Base-by-base conservation (phyloP, 1,140 invertebrate species). In the Sycobia sp. region DNA sequence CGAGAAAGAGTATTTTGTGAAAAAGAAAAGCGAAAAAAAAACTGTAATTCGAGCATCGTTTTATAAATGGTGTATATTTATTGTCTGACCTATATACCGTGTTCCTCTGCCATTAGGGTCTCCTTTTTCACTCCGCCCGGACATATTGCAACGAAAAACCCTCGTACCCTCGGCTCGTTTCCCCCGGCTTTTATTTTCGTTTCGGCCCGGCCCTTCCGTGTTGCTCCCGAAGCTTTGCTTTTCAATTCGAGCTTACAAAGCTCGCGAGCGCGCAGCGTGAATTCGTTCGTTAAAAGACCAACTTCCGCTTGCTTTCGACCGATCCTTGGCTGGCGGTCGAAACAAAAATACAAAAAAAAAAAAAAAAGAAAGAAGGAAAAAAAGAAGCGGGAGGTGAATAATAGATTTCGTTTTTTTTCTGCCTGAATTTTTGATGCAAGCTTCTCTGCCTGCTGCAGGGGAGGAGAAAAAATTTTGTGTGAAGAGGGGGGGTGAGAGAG, bases 251-350 rank as follows among this genome's bases (percentile, higher is more conserved):
- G 56, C 22, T 59, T 32, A 41, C 36, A 60, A 50, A 60, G 46
- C 44, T 58, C 10, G n/a, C n/a, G n/a, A n/a, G n/a, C n/a, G n/a
- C n/a, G 41, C 41, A 22, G 54, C 34, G 39, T 58, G 44, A 58
- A 49, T 58, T 58, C 44, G 56, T 58, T 49, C 44, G 44, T 49
- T 58, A 58, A 58, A 58, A 58, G 56, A 32, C 22, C 36, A 41
- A 50, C 23, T 50, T 51, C 25, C 57, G 25, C 51, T 60, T 41
- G 47, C 46, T 60, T 60, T 50, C 51, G 25, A 23, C 18, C n/a
- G 36, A 60, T 25, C 38, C 46, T 39, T 32, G 23, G 9, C 16
- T 20, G 36, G 2, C 44, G 3, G 23, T n/a, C 4, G 22, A 23
- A 46, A 57, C 13, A n/a, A n/a, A n/a, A n/a, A n/a, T n/a, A n/a